These are phyloP conservation scores for Hirudinaria manillensis DNA, from an alignment of 2,888 invertebrate genomes.

Conservation along the genomic window DNA sequence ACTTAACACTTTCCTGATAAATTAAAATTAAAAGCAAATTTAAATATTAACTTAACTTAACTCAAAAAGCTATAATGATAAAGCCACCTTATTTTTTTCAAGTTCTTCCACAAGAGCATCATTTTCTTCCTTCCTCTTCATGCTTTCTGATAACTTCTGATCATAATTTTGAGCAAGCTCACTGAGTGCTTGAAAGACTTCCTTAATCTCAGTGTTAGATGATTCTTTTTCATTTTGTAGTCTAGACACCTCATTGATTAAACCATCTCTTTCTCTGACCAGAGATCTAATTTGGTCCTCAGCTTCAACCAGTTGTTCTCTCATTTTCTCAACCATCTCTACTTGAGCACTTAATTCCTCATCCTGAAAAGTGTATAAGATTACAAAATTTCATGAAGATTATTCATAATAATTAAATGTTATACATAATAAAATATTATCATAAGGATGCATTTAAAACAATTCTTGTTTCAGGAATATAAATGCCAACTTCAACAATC, in stretches of 20 bases:
- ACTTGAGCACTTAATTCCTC: slow-evolving; percentile 98
- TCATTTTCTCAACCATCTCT: slow-evolving; percentile 81
- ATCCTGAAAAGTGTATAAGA: slow-evolving; percentile 58
- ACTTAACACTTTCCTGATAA: neutral
- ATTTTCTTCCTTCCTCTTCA: slow-evolving; percentile 89
- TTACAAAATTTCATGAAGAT: neutral
- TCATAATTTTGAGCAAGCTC: slow-evolving; percentile 98
- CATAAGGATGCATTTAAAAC: no score
- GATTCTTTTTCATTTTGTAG: slow-evolving; percentile 25
- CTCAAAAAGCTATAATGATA: neutral
- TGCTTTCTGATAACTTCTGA: slow-evolving; percentile 94
- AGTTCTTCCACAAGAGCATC: slow-evolving; percentile 84
- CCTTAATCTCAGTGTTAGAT: slow-evolving; percentile 27
- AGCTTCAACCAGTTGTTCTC: slow-evolving; percentile 91
- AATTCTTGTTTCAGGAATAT: no score
- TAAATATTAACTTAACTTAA: slow-evolving; percentile 4
- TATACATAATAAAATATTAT: neutral
- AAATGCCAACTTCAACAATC: neutral
- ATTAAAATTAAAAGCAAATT: neutral
- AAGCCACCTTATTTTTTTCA: slow-evolving; percentile 68
- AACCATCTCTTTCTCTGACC: slow-evolving; percentile 56
- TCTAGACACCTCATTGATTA: slow-evolving; percentile 19
- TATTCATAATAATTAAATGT: neutral
- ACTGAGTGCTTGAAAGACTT: slow-evolving; percentile 74
- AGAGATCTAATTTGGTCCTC: slow-evolving; percentile 65